Evolutionary conservation across 2,888 invertebrate genomes (phyloP), one percentile per base, ranked within the genome.

Genomic region (Periphyllus acericola): DNA sequence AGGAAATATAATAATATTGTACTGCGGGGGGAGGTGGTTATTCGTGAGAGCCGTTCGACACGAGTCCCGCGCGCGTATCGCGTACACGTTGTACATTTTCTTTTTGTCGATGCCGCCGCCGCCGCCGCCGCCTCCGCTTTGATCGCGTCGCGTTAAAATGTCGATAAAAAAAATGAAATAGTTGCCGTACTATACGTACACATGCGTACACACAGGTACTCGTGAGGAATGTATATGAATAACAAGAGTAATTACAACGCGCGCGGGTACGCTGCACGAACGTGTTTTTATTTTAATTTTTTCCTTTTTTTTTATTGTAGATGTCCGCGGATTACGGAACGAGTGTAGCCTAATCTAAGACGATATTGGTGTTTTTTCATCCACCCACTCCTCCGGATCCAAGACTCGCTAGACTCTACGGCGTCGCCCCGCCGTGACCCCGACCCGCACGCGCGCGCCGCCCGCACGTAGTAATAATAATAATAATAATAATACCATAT

Each of bases 31-130:
- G 14, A 36, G n/a, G n/a, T n/a, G 4, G 74, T 75, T 87, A 75
- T 81, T 81, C 87, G 87, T 87, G 87, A 87, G 87, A 75, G 75
- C 66, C 40, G 19, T 46, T 1, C 14, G 8, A 40, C 25, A 60
- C 60, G 86, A 79, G 71, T 36, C 29, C 29, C n/a, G 55, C 80
- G 36, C 55, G 74, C 34, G 21, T 46, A 76, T 76, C 11, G n/a
- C 46, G 11, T 46, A 29, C 21, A 34, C 66, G 60, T 60, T 60
- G 34, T 79, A 34, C n/a, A n/a, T n/a, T 80, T 80, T 74, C 66
- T 66, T 72, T 87, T 87, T 81, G 79, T 81, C n/a, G 32, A 40
- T 87, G 81, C 87, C 86, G 86, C 80, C 86, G 52, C 87, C 86
- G 86, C 80, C 86, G 52, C 25, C 40, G 29, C 34, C 80, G 68